Conservation (phyloP, 2,113 vertebrate species). For the Chloropsis hardwickii region DNA sequence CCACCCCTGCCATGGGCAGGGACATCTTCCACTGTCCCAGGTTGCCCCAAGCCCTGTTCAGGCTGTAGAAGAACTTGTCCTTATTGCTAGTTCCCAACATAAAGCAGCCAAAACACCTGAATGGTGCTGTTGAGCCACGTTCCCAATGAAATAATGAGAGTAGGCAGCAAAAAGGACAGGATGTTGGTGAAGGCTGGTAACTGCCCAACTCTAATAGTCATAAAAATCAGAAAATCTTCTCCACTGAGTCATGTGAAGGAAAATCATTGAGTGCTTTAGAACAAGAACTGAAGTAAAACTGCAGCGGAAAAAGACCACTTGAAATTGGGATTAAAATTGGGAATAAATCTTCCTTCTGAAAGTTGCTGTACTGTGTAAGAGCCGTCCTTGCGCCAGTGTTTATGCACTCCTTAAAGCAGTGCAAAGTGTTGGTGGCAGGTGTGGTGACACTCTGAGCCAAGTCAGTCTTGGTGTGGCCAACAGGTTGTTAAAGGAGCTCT, state of each 20-base stretch:
- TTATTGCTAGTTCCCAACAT: rapidly evolving
- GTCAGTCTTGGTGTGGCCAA: not conserved
- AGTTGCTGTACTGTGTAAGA: not conserved
- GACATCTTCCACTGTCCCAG: too few species aligned
- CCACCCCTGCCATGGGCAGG: too few species aligned
- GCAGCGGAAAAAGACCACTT: not conserved
- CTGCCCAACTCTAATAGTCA: not conserved
- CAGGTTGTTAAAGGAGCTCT: not conserved
- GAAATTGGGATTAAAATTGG: not conserved
- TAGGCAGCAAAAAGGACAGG: not conserved
- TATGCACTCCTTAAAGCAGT: too few species aligned
- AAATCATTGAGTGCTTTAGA: not conserved
- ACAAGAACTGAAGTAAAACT: not conserved
- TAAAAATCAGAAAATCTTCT: not conserved
- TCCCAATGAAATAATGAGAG: not conserved
- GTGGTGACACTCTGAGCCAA: not conserved
- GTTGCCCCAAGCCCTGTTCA: too few species aligned
- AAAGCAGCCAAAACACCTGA: not conserved
- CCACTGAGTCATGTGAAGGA: not conserved
- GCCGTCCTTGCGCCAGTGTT: not conserved
- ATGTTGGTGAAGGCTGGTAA: not conserved
- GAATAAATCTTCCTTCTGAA: not conserved
- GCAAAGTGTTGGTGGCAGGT: not conserved
- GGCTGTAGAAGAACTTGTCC: not conserved
- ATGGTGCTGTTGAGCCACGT: not conserved